phyloP scores from a whole-genome alignment of 2,797 vertebrate species.

The Thripadectes ignobilis region DNA sequence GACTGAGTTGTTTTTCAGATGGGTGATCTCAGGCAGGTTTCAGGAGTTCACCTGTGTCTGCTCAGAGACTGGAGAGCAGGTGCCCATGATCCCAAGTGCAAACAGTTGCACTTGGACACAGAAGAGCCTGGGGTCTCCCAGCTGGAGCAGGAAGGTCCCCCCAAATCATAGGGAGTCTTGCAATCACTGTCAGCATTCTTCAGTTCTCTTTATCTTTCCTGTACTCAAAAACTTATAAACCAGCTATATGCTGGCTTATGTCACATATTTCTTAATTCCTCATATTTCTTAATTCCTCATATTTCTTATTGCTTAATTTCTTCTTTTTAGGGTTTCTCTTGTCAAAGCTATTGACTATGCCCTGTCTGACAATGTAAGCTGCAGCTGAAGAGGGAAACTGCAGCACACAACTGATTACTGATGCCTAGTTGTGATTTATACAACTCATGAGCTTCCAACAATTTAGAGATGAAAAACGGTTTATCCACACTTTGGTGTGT shows the following conservation, averaged over 20 bases:
- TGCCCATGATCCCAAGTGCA: rapidly evolving
- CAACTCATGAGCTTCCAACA: slow-evolving; percentile 11
- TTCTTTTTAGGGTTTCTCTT: background rate
- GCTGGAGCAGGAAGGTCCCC: background rate
- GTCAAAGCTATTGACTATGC: background rate
- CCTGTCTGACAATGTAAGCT: background rate
- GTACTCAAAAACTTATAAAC: background rate
- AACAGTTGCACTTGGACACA: background rate
- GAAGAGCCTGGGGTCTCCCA: background rate
- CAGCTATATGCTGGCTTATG: background rate
- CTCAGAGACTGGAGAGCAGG: background rate
- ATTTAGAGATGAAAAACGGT: slow-evolving; percentile 54
- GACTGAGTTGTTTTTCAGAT: background rate
- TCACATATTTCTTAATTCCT: background rate
- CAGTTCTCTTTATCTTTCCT: background rate
- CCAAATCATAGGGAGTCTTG: background rate
- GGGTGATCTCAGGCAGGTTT: background rate
- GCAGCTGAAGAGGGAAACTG: background rate
- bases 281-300: background rate
- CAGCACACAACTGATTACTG: slow-evolving; percentile 16
- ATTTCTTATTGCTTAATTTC: background rate
- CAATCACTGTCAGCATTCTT: background rate
- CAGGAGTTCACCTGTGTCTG: background rate
- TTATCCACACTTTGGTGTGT: slow-evolving; percentile 53
- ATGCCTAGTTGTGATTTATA: slow-evolving; percentile 45